These are phyloP conservation scores for Nemapogon koenigi DNA, from an alignment of 2,888 invertebrate species.

Conservation along the genomic window DNA sequence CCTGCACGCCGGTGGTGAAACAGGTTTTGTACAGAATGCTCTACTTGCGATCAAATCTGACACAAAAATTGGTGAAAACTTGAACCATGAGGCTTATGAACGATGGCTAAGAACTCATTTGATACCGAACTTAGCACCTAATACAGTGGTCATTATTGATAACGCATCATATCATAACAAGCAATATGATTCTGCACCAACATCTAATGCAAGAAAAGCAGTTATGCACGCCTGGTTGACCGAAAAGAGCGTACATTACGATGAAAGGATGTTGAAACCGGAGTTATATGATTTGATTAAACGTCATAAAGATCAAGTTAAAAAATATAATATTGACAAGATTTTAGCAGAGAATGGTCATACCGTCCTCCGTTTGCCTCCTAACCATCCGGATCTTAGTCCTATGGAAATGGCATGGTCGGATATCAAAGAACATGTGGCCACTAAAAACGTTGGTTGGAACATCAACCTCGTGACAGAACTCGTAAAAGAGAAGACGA, in stretches of 20 bases:
- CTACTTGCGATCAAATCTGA: conserved; percentile 19
- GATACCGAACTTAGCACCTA: conserved; percentile 19
- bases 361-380: conserved; percentile 5
- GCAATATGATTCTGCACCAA: conserved; percentile 2
- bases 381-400: conserved; percentile 9
- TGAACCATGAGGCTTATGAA: conserved; percentile 18
- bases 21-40: conserved; percentile 16
- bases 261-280: conserved; percentile 7
- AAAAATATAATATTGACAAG: conserved; percentile 7
- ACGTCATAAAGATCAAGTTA: conserved; percentile 8
- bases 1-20: conserved; percentile 14
- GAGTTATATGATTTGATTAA: conserved; percentile 12
- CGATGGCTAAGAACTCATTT: conserved; percentile 21
- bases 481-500: conserved; percentile 15
- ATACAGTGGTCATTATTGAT: conserved; percentile 12
- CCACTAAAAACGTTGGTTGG: conserved; percentile 9
- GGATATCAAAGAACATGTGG: conserved; percentile 8
- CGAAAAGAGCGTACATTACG: conserved; percentile 4
- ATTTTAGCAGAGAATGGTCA: conserved; percentile 7
- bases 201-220: conserved; percentile 6
- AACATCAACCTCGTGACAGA: conserved; percentile 8
- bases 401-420: conserved; percentile 11
- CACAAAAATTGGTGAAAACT: conserved; percentile 19
- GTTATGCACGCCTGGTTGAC: conserved; percentile 8
- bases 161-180: conserved; percentile 17